These are phyloP conservation scores for Oxygymnocypris stewartii DNA, from an alignment of 2,113 vertebrate species.

Conservation along the genomic window DNA sequence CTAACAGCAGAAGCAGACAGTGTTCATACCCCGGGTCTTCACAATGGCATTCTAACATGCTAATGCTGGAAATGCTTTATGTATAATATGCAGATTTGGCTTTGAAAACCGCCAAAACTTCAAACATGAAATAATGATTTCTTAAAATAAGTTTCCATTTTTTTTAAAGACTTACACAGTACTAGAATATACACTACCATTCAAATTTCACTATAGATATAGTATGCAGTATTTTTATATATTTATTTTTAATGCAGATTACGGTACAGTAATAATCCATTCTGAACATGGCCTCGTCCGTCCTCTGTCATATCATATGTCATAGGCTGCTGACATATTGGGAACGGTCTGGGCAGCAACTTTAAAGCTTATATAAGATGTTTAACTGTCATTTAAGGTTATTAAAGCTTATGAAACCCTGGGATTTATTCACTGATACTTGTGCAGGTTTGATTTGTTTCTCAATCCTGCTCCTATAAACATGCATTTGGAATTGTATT, in stretches of 20 bases:
- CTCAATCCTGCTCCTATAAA: not conserved
- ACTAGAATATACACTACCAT: not conserved
- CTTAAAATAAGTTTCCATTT: not conserved
- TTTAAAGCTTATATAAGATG: constrained; percentile 17
- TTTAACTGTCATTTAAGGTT: constrained; percentile 8
- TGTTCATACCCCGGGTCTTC: not conserved
- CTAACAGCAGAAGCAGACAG: not conserved
- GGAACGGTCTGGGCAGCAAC: not conserved
- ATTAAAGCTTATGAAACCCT: constrained; percentile 1
- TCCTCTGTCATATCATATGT: not conserved
- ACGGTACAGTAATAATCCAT: not conserved
- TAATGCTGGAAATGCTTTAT: not conserved
- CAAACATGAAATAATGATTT: not conserved
- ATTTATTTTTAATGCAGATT: not conserved
- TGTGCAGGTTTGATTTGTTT: constrained; percentile 11
- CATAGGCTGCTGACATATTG: not conserved
- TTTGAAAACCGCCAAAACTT: not conserved
- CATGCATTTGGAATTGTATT: not conserved
- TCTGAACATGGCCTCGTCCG: not conserved
- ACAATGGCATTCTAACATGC: not conserved
- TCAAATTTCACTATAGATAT: not conserved
- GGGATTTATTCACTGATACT: not conserved
- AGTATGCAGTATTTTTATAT: too few relatives aligned
- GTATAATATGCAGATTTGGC: not conserved
- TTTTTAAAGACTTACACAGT: not conserved